Conservation (phyloP, 2,797 vertebrate genomes). For the Babyrousa celebensis region DNA sequence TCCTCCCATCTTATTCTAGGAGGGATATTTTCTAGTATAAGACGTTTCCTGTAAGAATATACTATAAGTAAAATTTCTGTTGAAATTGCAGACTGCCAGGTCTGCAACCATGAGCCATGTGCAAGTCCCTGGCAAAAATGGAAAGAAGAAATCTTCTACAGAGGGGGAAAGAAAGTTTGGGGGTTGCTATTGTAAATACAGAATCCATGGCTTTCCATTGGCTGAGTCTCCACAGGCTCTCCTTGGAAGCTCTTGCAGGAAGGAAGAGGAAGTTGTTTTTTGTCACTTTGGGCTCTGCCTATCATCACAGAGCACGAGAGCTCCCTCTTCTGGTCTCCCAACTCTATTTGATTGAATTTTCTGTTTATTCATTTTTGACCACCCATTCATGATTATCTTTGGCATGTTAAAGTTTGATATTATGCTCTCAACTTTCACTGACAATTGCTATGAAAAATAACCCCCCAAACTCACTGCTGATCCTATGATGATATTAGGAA, state of each 20-base stretch:
- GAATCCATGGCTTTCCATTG: not conserved
- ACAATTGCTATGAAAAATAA: constrained; percentile 33
- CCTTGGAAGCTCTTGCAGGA: not conserved
- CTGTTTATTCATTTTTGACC: not conserved
- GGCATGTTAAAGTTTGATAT: not conserved
- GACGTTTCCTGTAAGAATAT: not conserved
- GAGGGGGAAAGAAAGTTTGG: not conserved
- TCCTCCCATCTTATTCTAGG: not conserved
- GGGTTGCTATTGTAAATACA: not conserved
- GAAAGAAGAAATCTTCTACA: not conserved
- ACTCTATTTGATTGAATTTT: not conserved
- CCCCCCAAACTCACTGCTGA: constrained; percentile 4
- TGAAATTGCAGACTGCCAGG: not conserved
- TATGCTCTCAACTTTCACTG: constrained; percentile 21
- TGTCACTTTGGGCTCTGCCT: not conserved
- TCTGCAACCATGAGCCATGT: not conserved
- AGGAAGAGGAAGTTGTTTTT: not conserved
- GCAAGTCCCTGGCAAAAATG: not conserved
- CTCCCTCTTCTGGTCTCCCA: not conserved
- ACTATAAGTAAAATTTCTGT: not conserved
- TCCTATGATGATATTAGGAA: not conserved
- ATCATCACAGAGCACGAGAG: not conserved
- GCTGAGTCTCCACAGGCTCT: not conserved
- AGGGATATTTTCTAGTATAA: constrained; percentile 59
- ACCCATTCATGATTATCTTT: constrained; percentile 25